Conservation (phyloP, 2,797 vertebrate genomes). For the Sciaenops ocellatus region DNA sequence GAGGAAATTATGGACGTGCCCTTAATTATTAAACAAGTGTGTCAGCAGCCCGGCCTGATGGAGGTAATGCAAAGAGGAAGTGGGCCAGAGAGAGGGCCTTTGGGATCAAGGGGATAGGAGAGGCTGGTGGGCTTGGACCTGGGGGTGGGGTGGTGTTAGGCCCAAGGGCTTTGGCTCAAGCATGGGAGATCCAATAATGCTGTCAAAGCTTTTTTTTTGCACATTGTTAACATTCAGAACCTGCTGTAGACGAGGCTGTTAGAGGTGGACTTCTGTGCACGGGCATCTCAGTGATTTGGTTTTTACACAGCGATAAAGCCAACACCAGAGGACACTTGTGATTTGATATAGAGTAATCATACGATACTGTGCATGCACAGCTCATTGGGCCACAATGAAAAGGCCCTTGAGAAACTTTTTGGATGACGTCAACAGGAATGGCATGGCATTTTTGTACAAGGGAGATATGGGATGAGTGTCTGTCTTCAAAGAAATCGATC, state of each 20-base stretch:
- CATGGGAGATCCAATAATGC: constrained; percentile 75
- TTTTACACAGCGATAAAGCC: constrained; percentile 32
- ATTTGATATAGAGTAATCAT: constrained; percentile 66
- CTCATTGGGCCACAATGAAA: constrained; percentile 53
- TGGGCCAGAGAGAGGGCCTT: constrained; percentile 78
- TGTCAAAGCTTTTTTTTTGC: constrained; percentile 73
- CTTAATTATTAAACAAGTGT: constrained; percentile 90
- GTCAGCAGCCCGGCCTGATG: constrained; percentile 86
- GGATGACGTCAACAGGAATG: constrained; percentile 73
- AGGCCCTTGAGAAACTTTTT: constrained; percentile 71
- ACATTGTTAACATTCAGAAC: constrained; percentile 65
- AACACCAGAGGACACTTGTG: constrained; percentile 60
- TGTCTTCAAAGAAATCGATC: constrained; percentile 77
- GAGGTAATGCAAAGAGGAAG: constrained; percentile 88
- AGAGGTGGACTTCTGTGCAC: constrained; percentile 33
- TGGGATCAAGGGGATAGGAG: constrained; percentile 63
- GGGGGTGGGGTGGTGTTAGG: constrained; percentile 58
- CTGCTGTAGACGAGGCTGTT: constrained; percentile 41
- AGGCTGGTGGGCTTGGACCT: constrained; percentile 67
- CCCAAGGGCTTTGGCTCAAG: constrained; percentile 65
- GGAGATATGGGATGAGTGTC: constrained; percentile 69
- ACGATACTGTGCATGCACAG: constrained; percentile 63
- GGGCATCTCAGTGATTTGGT: constrained; percentile 25
- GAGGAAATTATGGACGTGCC: constrained; percentile 83
- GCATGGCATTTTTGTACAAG: constrained; percentile 61